Percentiles rank a stretch among this genome's conserved stretches.
These are phyloP conservation scores for Periophthalmus modestus DNA, from an alignment of 2,113 vertebrate genomes.

Conservation along the genomic window DNA sequence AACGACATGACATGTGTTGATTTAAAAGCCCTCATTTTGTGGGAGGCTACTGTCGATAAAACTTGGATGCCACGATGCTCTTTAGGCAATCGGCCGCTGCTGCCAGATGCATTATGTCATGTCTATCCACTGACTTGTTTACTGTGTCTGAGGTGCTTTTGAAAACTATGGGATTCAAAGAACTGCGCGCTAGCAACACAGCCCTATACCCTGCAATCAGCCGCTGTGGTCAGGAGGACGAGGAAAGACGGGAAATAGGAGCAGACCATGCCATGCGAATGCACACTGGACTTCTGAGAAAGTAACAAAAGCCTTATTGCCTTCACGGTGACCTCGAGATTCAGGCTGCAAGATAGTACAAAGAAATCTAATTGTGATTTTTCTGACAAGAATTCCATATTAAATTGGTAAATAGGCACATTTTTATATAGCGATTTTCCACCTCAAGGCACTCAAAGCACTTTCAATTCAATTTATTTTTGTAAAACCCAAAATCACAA, in stretches of 20 bases:
- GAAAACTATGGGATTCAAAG: slow-evolving; percentile 67
- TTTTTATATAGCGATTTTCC: too few relatives aligned
- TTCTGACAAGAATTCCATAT: too few relatives aligned
- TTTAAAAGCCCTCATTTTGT: slow-evolving; percentile 19
- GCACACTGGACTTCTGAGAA: slow-evolving; percentile 26
- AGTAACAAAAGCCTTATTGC: slow-evolving; percentile 13
- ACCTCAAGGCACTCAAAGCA: too few relatives aligned
- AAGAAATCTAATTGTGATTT: too few relatives aligned
- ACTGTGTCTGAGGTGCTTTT: slow-evolving; percentile 56
- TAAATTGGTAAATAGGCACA: too few relatives aligned
- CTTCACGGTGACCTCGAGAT: slow-evolving; percentile 17
- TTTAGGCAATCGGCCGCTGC: slow-evolving; percentile 17
- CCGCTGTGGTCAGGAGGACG: slow-evolving; percentile 52
- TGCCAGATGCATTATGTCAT: slow-evolving; percentile 53
- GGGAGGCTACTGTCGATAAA: slow-evolving; percentile 13
- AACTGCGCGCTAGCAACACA: slow-evolving; percentile 42
- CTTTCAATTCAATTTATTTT: too few relatives aligned
- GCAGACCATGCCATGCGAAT: slow-evolving; percentile 31
- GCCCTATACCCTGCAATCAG: slow-evolving; percentile 71
- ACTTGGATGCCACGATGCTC: slow-evolving; percentile 22
- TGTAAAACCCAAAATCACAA: too few relatives aligned
- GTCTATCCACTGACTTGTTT: slow-evolving; percentile 53
- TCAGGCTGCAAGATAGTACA: not conserved
- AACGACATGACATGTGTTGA: slow-evolving; percentile 2
- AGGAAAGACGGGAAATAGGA: slow-evolving; percentile 13